phyloP scores from a whole-genome alignment of 2,888 invertebrate genomes.

The Drosophila suboccidentalis region DNA sequence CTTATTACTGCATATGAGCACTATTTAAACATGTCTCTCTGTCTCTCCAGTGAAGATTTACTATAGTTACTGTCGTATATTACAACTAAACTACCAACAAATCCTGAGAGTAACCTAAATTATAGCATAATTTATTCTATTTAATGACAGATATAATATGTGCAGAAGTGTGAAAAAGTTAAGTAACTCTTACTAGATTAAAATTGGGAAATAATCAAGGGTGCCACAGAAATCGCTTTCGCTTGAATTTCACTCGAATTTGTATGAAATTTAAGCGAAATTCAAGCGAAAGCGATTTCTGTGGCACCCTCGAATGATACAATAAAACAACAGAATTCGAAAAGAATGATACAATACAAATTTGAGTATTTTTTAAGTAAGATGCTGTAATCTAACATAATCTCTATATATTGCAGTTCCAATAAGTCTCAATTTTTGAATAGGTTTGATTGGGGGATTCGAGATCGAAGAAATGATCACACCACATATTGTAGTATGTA shows the following conservation, averaged over 20 bases:
- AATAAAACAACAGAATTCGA: background rate
- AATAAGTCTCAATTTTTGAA: too few species aligned
- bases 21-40: constrained; percentile 17
- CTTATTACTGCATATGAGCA: constrained; percentile 28
- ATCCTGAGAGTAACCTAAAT: background rate
- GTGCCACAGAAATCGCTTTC: too few species aligned
- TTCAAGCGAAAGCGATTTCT: too few species aligned
- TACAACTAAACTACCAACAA: background rate
- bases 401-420: too few species aligned
- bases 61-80: constrained; percentile 5
- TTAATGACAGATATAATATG: background rate
- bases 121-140: background rate
- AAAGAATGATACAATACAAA: too few species aligned
- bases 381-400: too few species aligned
- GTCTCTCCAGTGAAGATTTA: background rate
- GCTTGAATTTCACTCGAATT: too few species aligned
- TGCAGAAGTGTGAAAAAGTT: background rate
- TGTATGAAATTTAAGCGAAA: too few species aligned
- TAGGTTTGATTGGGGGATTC: too few species aligned
- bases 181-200: background rate
- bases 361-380: too few species aligned
- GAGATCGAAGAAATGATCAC: background rate
- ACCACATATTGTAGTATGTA: too few species aligned
- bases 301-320: too few species aligned
- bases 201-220: background rate